Evolutionary conservation across 2,113 vertebrate species (phyloP), one percentile per base, ranked within the genome.

Genomic region (Potamarius usumacintae): DNA sequence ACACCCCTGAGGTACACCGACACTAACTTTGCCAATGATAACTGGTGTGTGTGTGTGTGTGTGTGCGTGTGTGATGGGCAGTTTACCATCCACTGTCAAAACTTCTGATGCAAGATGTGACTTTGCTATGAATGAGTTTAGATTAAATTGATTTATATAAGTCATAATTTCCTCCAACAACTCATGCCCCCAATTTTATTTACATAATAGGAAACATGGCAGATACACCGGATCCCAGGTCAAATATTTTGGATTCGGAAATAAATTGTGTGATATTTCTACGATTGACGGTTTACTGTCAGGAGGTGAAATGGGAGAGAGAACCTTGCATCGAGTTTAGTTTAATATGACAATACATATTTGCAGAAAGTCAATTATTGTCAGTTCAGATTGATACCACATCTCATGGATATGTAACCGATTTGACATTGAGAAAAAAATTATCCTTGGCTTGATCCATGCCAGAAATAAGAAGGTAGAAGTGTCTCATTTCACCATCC

Each of bases 11-110:
- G 87, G 86, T 87, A 90, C 79, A 85, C 42, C 87, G 91, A 90
- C 87, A 82, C 91, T 93, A 94, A 93, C 93, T 93, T 95, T 94
- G 93, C 94, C 93, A 90, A 7, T 89, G 90, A 93, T 85, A 77
- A 42, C 42, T 42, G 42, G 42, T 76, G 67, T 82, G 72, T 76
- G 65, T 76, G 82, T 76, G 8, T 85, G 82, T 77, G 77, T 77
- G 69, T 84, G 48, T 84, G 76, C 15, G 42, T 53, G 27, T n/a
- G 74, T 53, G 42, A 30, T 91, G 86, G 77, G 4, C 62, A 88
- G 86, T 85, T 85, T 87, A 86, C 88, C 87, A 87, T 92, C 83
- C 88, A 81, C 84, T 88, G 81, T 42, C 42, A 74, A 82, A 18
- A 65, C 52, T 10, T 72, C 87, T 84, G 84, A 90, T 91, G 90